Percentiles rank a stretch among this genome's conserved stretches.
These are phyloP conservation scores for Karalla daura DNA, from an alignment of 2,797 vertebrate species.

Conservation along the genomic window DNA sequence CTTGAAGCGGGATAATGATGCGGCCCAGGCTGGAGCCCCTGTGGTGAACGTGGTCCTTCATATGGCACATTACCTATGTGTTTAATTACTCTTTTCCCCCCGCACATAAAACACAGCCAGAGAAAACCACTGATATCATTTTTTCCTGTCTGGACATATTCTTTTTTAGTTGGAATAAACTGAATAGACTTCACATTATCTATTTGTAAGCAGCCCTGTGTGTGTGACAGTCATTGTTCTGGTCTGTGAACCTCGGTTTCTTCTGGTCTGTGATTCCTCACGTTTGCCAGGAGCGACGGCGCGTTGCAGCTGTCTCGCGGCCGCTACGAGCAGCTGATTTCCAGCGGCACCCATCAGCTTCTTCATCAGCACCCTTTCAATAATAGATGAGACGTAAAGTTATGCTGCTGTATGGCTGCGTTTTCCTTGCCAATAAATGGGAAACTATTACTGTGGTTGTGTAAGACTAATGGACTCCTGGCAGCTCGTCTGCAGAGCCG, in stretches of 20 bases:
- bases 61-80: conserved; percentile 10
- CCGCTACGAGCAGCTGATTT: conserved; percentile 43
- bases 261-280: conserved; percentile 7
- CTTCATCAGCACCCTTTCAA: conserved; percentile 45
- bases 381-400: conserved; percentile 51
- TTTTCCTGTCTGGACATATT: not conserved
- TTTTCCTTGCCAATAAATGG: conserved; percentile 44
- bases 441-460: conserved; percentile 34
- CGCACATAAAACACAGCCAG: conserved; percentile 1
- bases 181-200: not conserved
- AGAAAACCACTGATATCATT: not conserved
- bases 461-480: conserved; percentile 58
- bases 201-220: not conserved
- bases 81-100: conserved; percentile 36
- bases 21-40: conserved; percentile 24
- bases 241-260: conserved; percentile 5
- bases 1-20: conserved; percentile 34
- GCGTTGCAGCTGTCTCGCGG: conserved; percentile 19
- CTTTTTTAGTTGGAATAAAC: not conserved
- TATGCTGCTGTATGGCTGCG: conserved; percentile 9
- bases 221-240: not conserved
- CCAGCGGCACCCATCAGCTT: conserved; percentile 25
- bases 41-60: conserved; percentile 21
- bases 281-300: conserved; percentile 8
- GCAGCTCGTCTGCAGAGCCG: conserved; percentile 22